A percentile compares a stretch with the other conserved stretches of the same genome.
phyloP scores from a whole-genome alignment of 2,888 invertebrate species.

The Nowickia ferox region DNA sequence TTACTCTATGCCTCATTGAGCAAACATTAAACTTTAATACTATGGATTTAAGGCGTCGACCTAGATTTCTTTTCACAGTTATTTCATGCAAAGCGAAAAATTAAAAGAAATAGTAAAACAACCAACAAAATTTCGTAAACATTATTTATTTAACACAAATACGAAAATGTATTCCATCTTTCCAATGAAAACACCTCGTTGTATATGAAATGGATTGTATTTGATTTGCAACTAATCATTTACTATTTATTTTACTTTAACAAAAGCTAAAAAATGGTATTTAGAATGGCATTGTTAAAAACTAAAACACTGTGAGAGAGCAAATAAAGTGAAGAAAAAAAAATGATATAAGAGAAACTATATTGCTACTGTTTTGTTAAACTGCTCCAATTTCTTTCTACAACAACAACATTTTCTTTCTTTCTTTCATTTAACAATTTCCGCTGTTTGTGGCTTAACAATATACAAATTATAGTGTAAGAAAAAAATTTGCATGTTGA shows the following conservation, averaged over 20 bases:
- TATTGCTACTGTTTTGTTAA: slow-evolving; percentile 43
- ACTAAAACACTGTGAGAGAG: background rate
- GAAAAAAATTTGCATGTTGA: slow-evolving; percentile 40
- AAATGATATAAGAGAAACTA: slow-evolving; percentile 19
- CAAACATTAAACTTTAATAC: slow-evolving; percentile 9
- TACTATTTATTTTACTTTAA: slow-evolving; percentile 21
- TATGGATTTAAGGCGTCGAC: background rate
- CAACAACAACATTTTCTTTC: slow-evolving; percentile 14
- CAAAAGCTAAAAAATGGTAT: slow-evolving; percentile 37
- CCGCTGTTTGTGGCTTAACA: slow-evolving; percentile 44
- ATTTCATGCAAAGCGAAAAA: slow-evolving; percentile 23
- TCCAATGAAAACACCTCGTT: background rate
- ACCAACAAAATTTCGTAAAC: background rate
- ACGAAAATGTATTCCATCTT: background rate
- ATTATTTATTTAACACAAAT: slow-evolving; percentile 9
- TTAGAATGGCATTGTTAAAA: slow-evolving; percentile 54
- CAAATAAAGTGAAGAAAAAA: background rate
- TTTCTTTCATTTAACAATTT: slow-evolving; percentile 58
- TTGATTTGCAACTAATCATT: slow-evolving; percentile 25
- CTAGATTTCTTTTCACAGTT: slow-evolving; percentile 50
- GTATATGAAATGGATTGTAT: background rate
- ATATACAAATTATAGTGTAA: slow-evolving; percentile 12
- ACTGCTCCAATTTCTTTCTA: slow-evolving; percentile 66
- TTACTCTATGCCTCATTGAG: background rate
- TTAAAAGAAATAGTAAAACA: background rate